Conservation (phyloP, 2,888 invertebrate genomes). For the Nematopogon swammerdamellus region DNA sequence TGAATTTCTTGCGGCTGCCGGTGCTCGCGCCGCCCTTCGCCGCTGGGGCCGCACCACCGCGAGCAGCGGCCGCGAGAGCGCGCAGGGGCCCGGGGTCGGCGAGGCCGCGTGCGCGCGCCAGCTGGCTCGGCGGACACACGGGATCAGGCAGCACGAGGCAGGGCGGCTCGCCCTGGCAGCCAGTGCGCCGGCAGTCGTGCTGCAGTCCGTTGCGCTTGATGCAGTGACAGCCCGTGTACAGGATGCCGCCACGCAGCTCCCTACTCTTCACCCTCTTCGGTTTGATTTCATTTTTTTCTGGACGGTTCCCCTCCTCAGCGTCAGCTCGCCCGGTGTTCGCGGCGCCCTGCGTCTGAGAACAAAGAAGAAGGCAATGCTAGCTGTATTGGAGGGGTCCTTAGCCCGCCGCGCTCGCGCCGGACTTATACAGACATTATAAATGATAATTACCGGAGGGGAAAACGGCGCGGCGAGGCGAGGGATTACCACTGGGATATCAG, state of each 20-base stretch:
- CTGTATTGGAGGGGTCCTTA: neutral
- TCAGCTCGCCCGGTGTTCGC: slow-evolving; percentile 19
- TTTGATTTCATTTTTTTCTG: slow-evolving; percentile 37
- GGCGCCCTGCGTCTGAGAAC: slow-evolving; percentile 30
- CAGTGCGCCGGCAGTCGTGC: slow-evolving; percentile 54
- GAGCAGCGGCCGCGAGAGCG: slow-evolving; percentile 19
- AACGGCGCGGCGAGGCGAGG: slow-evolving; percentile 14
- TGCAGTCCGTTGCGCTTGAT: slow-evolving; percentile 59
- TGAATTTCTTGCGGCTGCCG: slow-evolving; percentile 32
- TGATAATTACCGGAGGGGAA: slow-evolving; percentile 26
- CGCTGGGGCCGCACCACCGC: slow-evolving; percentile 16
- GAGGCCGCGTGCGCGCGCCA: slow-evolving; percentile 41
- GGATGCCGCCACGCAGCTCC: slow-evolving; percentile 51
- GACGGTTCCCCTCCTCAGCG: slow-evolving; percentile 27
- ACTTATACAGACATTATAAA: slow-evolving; percentile 31
- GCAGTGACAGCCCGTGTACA: slow-evolving; percentile 57
- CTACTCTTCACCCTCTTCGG: slow-evolving; percentile 47
- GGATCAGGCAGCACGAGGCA: slow-evolving; percentile 55
- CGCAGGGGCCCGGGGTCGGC: slow-evolving; percentile 32
- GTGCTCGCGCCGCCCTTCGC: slow-evolving; percentile 14
- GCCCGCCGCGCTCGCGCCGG: slow-evolving; percentile 5
- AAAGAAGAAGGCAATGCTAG: slow-evolving; percentile 8
- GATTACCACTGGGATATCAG: slow-evolving; percentile 43
- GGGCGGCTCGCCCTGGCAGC: slow-evolving; percentile 48
- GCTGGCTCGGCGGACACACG: slow-evolving; percentile 49